phyloP scores from a whole-genome alignment of 2,113 vertebrate genomes.

The Oostethus manadensis region DNA sequence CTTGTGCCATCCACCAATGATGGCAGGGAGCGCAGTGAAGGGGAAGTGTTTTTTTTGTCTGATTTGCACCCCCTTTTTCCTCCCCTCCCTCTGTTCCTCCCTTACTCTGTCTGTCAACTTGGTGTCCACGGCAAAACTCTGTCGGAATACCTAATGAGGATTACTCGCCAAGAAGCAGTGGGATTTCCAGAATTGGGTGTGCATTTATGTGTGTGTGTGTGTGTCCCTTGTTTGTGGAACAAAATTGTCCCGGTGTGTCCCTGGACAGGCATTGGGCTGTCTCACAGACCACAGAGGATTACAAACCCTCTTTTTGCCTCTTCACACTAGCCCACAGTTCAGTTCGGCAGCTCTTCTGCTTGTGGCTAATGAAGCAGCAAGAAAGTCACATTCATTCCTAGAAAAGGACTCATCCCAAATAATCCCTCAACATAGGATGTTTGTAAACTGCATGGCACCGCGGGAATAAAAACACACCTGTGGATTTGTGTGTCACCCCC shows the following conservation, averaged over 20 bases:
- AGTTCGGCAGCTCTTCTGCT: conserved; percentile 35
- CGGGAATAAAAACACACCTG: background rate
- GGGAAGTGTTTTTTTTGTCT: conserved; percentile 42
- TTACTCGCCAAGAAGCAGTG: conserved; percentile 59
- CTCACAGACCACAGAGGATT: conserved; percentile 62
- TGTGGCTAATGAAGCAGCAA: conserved; percentile 60
- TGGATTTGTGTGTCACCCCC: background rate
- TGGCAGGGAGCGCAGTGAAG: conserved; percentile 37
- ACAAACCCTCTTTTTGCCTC: conserved; percentile 71
- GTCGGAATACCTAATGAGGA: conserved; percentile 70
- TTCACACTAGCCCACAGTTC: conserved; percentile 65
- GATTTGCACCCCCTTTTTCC: conserved; percentile 47
- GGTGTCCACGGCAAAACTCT: conserved; percentile 62
- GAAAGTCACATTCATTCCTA: conserved; percentile 51
- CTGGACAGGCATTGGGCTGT: conserved; percentile 66
- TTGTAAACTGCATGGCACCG: background rate
- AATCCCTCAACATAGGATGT: conserved; percentile 28
- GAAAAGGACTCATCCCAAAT: conserved; percentile 22
- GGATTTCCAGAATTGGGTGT: conserved; percentile 52
- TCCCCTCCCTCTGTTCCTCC: conserved; percentile 55
- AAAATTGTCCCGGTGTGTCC: conserved; percentile 68
- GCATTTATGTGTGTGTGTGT: conserved; percentile 37
- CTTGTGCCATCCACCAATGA: conserved; percentile 63
- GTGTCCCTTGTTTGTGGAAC: conserved; percentile 62
- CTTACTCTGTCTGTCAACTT: conserved; percentile 69